Base-by-base conservation (phyloP, 2,888 invertebrate genomes). In the Tuberolachnus salignus region DNA sequence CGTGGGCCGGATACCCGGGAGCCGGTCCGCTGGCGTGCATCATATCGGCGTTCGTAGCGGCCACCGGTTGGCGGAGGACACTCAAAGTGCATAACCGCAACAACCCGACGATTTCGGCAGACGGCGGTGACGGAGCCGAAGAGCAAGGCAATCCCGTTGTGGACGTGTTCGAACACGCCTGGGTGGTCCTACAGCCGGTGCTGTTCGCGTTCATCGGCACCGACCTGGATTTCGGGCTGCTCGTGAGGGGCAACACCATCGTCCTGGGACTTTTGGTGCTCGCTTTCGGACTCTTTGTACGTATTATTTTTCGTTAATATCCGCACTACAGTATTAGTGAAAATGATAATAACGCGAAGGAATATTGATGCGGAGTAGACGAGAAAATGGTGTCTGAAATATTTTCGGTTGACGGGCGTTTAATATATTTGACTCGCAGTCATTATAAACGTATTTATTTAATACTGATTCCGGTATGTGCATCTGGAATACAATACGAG, bases 171-270 rank as follows among this genome's bases (percentile, higher is more conserved):
- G 81, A 81, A 26, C 81, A 80, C 10, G 61, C 82, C 64, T 94
- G 93, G 94, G 88, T 89, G 83, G 87, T 93, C 80, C 88, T 92
- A 83, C 92, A 93, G 84, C 93, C 93, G 6, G 87, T 92, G 81
- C 88, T 94, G 55, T 92, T 93, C 84, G 91, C 91, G 26, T 87
- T 93, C 66, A 93, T 94, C 83, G 93, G 93, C 13, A 89, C 92
- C 81, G 92, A 92, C 86, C 90, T 93, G 21, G 83, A 83, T 53
- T 80, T 83, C 19, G 80, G 80, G 10, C 74, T 82, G 6, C 81
- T 83, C n/a, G 74, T 82, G 23, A 81, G 82, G 11, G 55, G 83
- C 11, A 51, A 81, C 57, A 82, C 81, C 21, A 80, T 83, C 16
- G 34, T 21, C 81, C 80, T 61, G 10, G 82, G 82, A 0, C 75